phyloP scores from a whole-genome alignment of 1,140 invertebrate species.

The Ericerus pela region DNA sequence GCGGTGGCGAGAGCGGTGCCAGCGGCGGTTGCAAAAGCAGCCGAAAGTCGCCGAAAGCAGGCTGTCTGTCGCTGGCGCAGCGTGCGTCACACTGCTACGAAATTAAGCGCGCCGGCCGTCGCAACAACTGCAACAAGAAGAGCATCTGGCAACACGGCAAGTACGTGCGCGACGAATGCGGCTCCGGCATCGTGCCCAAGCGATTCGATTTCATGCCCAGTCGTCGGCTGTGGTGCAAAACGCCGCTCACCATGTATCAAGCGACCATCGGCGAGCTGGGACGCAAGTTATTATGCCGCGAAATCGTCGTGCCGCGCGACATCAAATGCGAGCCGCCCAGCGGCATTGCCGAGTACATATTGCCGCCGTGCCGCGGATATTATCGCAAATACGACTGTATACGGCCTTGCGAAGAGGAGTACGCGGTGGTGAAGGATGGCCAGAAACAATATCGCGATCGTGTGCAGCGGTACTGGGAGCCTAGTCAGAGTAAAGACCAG shows the following conservation, averaged over 20 bases:
- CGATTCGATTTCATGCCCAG: neutral
- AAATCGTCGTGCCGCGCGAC: neutral
- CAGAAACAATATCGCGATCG: neutral
- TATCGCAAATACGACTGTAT: slow-evolving; percentile 1
- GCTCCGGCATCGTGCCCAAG: neutral
- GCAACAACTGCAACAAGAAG: neutral
- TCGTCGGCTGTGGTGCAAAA: neutral
- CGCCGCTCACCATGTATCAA: neutral
- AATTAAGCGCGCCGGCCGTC: neutral
- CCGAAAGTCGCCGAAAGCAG: neutral
- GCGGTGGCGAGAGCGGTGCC: neutral
- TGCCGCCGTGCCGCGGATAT: slow-evolving; percentile 2
- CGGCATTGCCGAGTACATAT: neutral
- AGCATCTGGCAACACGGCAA: neutral
- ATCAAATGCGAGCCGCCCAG: neutral
- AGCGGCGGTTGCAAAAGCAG: neutral
- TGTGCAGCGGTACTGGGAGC: neutral
- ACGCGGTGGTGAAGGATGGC: neutral
- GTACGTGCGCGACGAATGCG: neutral
- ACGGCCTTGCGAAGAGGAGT: neutral
- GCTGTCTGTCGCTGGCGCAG: neutral
- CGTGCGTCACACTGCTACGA: neutral
- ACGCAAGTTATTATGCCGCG: neutral
- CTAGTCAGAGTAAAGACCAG: neutral
- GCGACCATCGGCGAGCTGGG: neutral